phyloP scores from a whole-genome alignment of 2,797 vertebrate genomes.

The Crenichthys baileyi region DNA sequence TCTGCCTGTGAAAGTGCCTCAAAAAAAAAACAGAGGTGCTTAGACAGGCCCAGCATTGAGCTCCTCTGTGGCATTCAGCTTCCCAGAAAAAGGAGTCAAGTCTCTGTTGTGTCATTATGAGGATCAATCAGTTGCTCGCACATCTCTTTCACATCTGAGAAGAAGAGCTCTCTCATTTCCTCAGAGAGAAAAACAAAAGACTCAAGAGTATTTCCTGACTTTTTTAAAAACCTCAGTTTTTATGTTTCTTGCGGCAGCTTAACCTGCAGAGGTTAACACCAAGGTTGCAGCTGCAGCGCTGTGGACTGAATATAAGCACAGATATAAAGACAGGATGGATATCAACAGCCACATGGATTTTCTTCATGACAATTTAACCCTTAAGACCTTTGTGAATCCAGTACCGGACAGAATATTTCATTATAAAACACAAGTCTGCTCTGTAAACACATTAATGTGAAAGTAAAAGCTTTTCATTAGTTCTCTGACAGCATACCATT shows the following conservation, averaged over 20 bases:
- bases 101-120: conserved; percentile 27
- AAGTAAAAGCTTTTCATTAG: neutral
- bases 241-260: conserved; percentile 7
- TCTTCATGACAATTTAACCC: neutral
- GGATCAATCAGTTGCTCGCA: conserved; percentile 31
- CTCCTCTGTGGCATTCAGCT: neutral
- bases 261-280: conserved; percentile 14
- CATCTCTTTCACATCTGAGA: neutral
- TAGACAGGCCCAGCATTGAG: neutral
- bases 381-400: neutral
- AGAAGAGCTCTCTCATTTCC: neutral
- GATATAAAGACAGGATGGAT: neutral
- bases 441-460: neutral
- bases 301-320: neutral
- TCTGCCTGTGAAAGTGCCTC: neutral
- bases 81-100: conserved; percentile 16
- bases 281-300: neutral
- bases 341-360: neutral
- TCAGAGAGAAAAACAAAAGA: neutral
- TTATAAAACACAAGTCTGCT: neutral
- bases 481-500: neutral
- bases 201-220: neutral
- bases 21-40: neutral
- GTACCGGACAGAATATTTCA: too few species aligned
- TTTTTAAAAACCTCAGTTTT: too few species aligned